These are phyloP conservation scores for Tyto alba DNA, from an alignment of 2,113 vertebrate species.

Conservation along the genomic window DNA sequence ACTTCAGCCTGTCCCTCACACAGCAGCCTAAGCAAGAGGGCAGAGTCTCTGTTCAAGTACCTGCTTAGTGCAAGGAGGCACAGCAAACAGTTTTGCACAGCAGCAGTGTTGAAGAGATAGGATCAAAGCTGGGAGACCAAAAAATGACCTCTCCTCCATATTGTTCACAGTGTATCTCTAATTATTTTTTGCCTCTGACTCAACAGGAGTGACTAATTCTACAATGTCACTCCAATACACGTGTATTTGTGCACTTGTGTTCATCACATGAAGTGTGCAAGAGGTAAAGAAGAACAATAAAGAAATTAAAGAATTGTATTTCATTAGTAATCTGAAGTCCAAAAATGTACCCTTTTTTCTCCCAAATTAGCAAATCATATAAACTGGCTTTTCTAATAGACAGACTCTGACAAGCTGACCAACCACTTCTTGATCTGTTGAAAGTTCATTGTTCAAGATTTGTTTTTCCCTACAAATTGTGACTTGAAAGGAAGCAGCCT, in stretches of 20 bases:
- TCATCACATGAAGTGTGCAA: neutral
- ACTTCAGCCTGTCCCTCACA: neutral
- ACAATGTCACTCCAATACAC: rapidly evolving
- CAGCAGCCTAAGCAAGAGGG: neutral
- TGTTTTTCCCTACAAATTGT: neutral
- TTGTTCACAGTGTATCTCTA: neutral
- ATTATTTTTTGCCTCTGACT: neutral
- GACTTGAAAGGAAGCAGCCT: neutral
- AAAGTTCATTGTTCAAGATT: neutral
- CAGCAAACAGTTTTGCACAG: neutral
- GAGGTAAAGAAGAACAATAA: neutral
- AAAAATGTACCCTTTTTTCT: neutral
- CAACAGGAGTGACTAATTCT: neutral
- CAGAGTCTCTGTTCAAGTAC: neutral
- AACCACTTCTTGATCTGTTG: neutral
- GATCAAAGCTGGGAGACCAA: neutral
- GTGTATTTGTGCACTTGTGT: neutral
- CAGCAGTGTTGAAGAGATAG: neutral
- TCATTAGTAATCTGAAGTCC: neutral
- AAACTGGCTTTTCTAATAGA: neutral
- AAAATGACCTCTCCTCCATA: neutral
- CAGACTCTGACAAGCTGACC: neutral
- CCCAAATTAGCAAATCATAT: neutral
- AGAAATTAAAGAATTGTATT: neutral
- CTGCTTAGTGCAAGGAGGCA: neutral